Evolutionary conservation across 1,140 invertebrate genomes (phyloP), one percentile per base, ranked within the genome.

Genomic region (Chironomus tepperi): DNA sequence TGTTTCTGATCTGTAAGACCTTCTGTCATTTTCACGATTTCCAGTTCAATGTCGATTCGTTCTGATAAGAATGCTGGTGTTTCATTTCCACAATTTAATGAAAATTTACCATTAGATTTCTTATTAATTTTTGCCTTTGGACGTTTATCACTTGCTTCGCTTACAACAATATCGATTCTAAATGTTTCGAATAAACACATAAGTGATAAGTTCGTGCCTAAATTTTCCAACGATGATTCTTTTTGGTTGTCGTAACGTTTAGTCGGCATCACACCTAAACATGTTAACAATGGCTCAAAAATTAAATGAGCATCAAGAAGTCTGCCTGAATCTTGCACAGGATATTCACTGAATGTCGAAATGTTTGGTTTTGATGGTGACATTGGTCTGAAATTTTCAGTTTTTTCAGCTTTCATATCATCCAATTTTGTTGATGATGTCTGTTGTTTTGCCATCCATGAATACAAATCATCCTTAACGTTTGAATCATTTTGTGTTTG

Each of bases 361-460:
- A 79, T 85, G 78, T 80, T 83, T 77, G 74, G 84, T 80, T 80
- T 74, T 43, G 16, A 74, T 16, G 67, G 76, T 43, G 34, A 65
- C 43, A 16, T 24, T 64, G 24, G 47, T 42, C n/a, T 47, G 42
- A 67, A n/a, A n/a, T 43, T 65, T 42, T 24, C 65, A 15, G 15
- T 10, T 16, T 43, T 34, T 42, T 74, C 65, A 43, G 24, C 83
- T 82, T 76, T 83, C 82, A 2, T 9, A 7, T 67, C 64, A 67
- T 67, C 64, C 5, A 67, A 6, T 67, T 67, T 16, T 2, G 15
- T 18, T 2, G 64, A 67, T 76, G 85, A 88, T 76, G 89, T 88
- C 80, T 96, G 93, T 78, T 97, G 95, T 79, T 94, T 93, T 0
- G 93, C 92, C 95, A 97, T 97, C 95, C 95, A 97, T 76, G 91